Conservation (phyloP, 2,797 vertebrate genomes). For the Phalloptychus januarius region DNA sequence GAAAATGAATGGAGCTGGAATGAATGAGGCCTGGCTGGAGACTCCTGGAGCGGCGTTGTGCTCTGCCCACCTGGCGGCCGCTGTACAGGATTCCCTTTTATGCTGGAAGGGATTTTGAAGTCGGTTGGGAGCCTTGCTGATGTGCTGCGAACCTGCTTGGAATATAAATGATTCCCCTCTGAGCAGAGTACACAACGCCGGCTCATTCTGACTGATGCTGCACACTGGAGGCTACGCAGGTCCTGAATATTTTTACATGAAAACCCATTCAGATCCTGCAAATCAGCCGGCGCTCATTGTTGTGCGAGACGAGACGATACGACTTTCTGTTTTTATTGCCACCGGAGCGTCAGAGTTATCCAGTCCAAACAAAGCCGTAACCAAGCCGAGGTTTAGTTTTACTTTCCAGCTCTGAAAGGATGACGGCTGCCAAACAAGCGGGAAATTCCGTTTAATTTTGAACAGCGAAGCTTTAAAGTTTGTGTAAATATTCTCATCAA, state of each 20-base stretch:
- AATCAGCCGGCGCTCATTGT: constrained; percentile 35
- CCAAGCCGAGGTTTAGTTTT: background rate
- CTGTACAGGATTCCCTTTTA: constrained; percentile 64
- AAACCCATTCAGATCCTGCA: constrained; percentile 22
- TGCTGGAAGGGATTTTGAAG: constrained; percentile 71
- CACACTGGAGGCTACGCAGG: constrained; percentile 24
- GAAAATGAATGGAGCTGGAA: constrained; percentile 12
- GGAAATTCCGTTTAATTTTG: background rate
- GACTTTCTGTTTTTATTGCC: constrained; percentile 10
- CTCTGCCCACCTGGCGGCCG: constrained; percentile 41
- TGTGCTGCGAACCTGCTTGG: constrained; percentile 63
- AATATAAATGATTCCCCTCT: constrained; percentile 69
- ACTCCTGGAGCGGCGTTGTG: constrained; percentile 24
- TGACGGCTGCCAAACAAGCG: background rate
- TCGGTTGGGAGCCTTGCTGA: constrained; percentile 68
- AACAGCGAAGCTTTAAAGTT: background rate
- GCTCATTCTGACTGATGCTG: constrained; percentile 45
- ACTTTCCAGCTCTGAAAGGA: background rate
- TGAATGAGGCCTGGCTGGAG: constrained; percentile 31
- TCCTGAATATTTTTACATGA: constrained; percentile 52
- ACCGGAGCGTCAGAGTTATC: background rate
- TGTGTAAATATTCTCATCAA: background rate
- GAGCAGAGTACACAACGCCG: constrained; percentile 26
- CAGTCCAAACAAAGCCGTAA: background rate
- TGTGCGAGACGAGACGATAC: background rate